Evolutionary conservation across 2,888 invertebrate genomes (phyloP), one percentile per base, ranked within the genome.

Genomic region (Enchytraeus crypticus): DNA sequence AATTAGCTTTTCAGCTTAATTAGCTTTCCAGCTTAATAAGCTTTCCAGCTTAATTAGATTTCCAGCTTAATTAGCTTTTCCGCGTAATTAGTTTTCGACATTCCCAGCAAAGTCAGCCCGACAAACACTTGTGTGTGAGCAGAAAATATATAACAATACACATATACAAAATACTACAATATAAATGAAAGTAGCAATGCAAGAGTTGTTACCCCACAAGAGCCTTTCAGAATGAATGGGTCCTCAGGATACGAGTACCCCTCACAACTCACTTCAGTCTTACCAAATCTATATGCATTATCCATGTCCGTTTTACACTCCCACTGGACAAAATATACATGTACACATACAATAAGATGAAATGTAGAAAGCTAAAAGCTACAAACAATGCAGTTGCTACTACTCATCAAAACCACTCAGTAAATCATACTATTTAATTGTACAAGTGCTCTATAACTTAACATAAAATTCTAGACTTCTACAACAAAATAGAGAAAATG

Each of bases 181-280:
- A 53, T 11, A 53, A 30, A 32, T n/a, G n/a, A 18, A 32, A 53
- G 30, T n/a, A 32, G 18, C 18, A 53, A 30, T 23, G n/a, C 53
- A 30, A 30, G 30, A 29, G 14, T 29, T 57, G 77, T 74, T 72
- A 83, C 82, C 65, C 84, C 84, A 75, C 84, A 84, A 3, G 84
- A 84, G 21, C 84, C 84, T 64, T 72, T 76, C 45, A 84, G 73
- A 60, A 85, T 74, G 67, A 81, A 83, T 0, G 81, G 82, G 69
- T 84, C 84, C 57, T 84, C 81, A 1, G 83, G 80, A 70, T 83
- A 79, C 63, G 82, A 81, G 71, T 82, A 85, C 5, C 84, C 84
- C 73, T 84, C 84, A 73, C 84, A 84, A 1, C 76, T 71, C 5
- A 84, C 83, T 46, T 79, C 75, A 11, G 84, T 73, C 57, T 74